Percentiles rank a stretch among this genome's conserved stretches.
Evolutionary conservation across 92 coral and sea anemone genomes (phyloP).

Genomic region (Desmophyllum pertusum): DNA sequence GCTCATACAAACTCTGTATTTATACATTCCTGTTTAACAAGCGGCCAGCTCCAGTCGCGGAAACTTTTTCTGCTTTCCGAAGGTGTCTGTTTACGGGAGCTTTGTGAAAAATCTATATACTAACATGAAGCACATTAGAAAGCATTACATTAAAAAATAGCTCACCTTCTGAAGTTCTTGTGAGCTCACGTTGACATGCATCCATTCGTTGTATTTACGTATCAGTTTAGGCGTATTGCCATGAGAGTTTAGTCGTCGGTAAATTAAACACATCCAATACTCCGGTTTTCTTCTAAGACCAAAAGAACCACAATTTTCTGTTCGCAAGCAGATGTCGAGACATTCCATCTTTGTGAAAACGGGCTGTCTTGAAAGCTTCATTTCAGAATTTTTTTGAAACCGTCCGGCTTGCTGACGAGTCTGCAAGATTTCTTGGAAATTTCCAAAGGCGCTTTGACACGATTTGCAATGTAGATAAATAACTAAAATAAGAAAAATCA

Average conservation of each 20-base stretch:
- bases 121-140: too few relatives aligned
- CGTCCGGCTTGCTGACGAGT: background rate
- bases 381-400: background rate
- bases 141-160: too few relatives aligned
- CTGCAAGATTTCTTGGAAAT: background rate
- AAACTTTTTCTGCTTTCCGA: too few relatives aligned
- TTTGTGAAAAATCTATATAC: too few relatives aligned
- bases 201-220: background rate
- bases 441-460: background rate
- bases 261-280: background rate
- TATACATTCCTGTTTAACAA: too few relatives aligned
- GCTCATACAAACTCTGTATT: too few relatives aligned
- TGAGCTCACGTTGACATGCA: background rate
- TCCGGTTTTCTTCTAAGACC: background rate
- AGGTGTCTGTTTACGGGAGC: too few relatives aligned
- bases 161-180: slow-evolving; percentile 8
- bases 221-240: background rate
- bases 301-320: background rate
- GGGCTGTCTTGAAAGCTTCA: background rate
- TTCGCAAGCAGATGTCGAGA: slow-evolving; percentile 11
- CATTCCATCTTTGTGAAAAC: background rate
- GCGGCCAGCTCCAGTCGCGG: too few relatives aligned
- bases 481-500: background rate
- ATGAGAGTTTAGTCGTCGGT: background rate
- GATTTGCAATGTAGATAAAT: background rate